These are phyloP conservation scores for Oscheius sp. DNA, from an alignment of 2,888 invertebrate genomes.

Conservation along the genomic window DNA sequence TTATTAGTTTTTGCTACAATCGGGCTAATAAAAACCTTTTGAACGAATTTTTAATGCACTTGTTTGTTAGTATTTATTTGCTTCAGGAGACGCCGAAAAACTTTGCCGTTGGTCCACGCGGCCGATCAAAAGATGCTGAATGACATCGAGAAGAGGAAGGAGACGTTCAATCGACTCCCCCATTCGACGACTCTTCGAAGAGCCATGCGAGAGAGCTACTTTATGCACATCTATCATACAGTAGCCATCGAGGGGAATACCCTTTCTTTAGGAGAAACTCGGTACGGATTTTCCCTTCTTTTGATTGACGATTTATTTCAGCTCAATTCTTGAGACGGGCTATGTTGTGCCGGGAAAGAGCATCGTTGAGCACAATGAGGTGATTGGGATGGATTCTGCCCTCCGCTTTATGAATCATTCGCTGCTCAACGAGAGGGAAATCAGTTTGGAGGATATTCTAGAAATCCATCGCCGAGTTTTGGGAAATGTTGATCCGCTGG, in stretches of 20 bases:
- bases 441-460: constrained; percentile 79
- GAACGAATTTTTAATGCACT: not conserved
- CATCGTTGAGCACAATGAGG: constrained; percentile 90
- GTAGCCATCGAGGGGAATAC: constrained; percentile 98
- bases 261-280: constrained; percentile 88
- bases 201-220: constrained; percentile 92
- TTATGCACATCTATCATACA: constrained; percentile 91
- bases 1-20: too few species aligned
- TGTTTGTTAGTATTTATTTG: too few species aligned
- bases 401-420: constrained; percentile 87
- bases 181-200: constrained; percentile 77
- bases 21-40: not conserved
- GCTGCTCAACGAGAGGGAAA: constrained; percentile 75
- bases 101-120: constrained; percentile 85
- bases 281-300: constrained; percentile 74
- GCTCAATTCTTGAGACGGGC: constrained; percentile 83
- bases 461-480: constrained; percentile 90
- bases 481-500: constrained; percentile 91
- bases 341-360: constrained; percentile 85
- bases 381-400: constrained; percentile 82
- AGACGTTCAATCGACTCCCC: constrained; percentile 75
- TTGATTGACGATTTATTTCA: constrained; percentile 6
- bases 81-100: constrained; percentile 81
- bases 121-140: constrained; percentile 83
- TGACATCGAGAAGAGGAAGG: constrained; percentile 78